Base-by-base conservation (phyloP, 2,888 invertebrate genomes). In the Tyria jacobaeae region DNA sequence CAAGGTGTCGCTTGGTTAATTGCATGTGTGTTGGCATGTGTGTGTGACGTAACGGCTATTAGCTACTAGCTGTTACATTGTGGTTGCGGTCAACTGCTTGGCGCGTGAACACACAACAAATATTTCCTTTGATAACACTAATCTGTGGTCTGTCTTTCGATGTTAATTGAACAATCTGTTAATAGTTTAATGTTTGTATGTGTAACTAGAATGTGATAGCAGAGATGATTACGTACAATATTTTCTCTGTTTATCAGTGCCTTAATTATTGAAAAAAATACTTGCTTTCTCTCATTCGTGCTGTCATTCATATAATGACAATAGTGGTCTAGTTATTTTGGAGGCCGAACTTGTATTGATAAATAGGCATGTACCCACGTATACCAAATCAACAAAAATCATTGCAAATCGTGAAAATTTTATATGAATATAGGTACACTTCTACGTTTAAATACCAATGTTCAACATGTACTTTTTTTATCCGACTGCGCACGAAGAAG, bases 31-130 rank as follows among this genome's bases (percentile, higher is more conserved):
- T 55, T 27, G 37, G 48, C 66, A 67, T 62, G 66, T 74, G 76
- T 67, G 67, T 57, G 64, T 71, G 67, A 71, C 62, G 54, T 71
- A 61, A 55, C 61, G 70, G 55, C 73, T 62, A 77, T 78, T 73
- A 76, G 41, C 0, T 6, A 4, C 21, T 12, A 17, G 63, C 53
- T 59, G 57, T 51, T 54, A 50, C 57, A 51, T 53, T 54, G 68
- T 34, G 56, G 64, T 55, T 50, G 55, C 55, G 57, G 67, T 63
- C 57, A 66, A 68, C 64, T 39, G 49, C 37, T 49, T 47, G 54
- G 41, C 49, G 31, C 12, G 37, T 47, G 25, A 47, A 37, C 37
- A 35, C 2, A 39, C 9, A 37, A 21, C 44, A 24, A 27, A 35
- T 52, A 37, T 34, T 31, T 31, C 31, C 9, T 34, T 31, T 34